Base-by-base conservation (phyloP, 2,888 invertebrate genomes). In the Beris morrisii region DNA sequence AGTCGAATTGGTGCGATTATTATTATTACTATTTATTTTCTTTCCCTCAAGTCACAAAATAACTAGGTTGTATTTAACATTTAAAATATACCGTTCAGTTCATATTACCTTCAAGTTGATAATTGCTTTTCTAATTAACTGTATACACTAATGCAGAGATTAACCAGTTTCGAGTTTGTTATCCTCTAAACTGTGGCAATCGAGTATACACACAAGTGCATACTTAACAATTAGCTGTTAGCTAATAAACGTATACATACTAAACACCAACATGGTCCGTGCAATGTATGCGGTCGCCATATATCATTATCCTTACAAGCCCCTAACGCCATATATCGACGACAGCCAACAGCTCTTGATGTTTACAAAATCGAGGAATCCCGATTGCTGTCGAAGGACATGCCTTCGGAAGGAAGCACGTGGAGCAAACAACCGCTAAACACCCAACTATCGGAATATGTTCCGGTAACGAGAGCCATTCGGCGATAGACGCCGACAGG, bases 271-370 rank as follows among this genome's bases (percentile, higher is more conserved):
- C 66, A 64, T 66, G 64, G 52, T 30, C 66, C 53, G 58, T 64
- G 59, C 64, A 69, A 58, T 69, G 69, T 69, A 69, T 69, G 69
- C 59, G 69, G 69, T 69, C 46, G 45, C 64, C 69, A 66, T 69
- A 64, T 66, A 69, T 69, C 69, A 69, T 69, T 54, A 58, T 64
- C 66, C 64, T 67, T 54, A 64, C 64, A 32, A 12, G n/a, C n/a
- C 50, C 22, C 50, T 52, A 38, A 28, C 50, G 32, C 61, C 11
- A 48, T 32, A 11, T 9, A 43, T 56, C 30, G 28, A 38, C 38
- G 13, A 61, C 50, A 38, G 38, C 50, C 50, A 50, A 38, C 50
- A 31, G 32, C 50, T 58, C 50, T 52, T 38, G 43, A 61, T 61
- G 61, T 61, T 61, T 61, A 61, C 61, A 61, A 61, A 61, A 61